These are phyloP conservation scores for Mungos mungo DNA, from an alignment of 2,113 vertebrate species.

Conservation along the genomic window DNA sequence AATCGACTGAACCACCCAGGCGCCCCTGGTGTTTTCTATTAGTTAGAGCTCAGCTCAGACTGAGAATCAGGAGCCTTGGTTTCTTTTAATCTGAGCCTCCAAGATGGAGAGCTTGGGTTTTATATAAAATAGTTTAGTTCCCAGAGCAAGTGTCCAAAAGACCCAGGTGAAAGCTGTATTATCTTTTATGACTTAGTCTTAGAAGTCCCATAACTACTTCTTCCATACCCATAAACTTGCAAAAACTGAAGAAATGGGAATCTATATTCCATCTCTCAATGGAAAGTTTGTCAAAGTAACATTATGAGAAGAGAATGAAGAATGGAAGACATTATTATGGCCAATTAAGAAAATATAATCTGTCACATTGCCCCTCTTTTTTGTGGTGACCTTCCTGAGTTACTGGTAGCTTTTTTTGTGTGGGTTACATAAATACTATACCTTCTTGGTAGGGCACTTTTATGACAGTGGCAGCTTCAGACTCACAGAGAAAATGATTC, in stretches of 20 bases:
- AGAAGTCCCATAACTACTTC: not conserved
- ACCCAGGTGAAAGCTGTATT: not conserved
- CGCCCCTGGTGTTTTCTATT: not conserved
- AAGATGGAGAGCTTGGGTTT: not conserved
- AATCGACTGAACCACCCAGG: no score
- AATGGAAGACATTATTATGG: not conserved
- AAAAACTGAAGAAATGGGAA: not conserved
- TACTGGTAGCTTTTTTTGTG: not conserved
- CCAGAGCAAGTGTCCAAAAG: not conserved
- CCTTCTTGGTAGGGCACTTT: not conserved
- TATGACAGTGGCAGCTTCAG: not conserved
- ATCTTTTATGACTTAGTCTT: not conserved
- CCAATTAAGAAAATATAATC: not conserved
- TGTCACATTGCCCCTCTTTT: slow-evolving; percentile 6
- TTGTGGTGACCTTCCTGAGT: not conserved
- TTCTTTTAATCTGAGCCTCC: not conserved
- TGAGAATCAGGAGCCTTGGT: not conserved
- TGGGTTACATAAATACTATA: not conserved
- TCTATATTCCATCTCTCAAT: not conserved
- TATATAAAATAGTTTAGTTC: not conserved
- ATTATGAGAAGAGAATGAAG: not conserved
- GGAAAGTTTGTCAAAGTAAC: not conserved
- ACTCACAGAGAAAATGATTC: not conserved
- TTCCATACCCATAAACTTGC: not conserved
- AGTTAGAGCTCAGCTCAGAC: not conserved